Evolutionary conservation across 2,797 vertebrate genomes (phyloP).

Genomic region (Scolopax rusticola): DNA sequence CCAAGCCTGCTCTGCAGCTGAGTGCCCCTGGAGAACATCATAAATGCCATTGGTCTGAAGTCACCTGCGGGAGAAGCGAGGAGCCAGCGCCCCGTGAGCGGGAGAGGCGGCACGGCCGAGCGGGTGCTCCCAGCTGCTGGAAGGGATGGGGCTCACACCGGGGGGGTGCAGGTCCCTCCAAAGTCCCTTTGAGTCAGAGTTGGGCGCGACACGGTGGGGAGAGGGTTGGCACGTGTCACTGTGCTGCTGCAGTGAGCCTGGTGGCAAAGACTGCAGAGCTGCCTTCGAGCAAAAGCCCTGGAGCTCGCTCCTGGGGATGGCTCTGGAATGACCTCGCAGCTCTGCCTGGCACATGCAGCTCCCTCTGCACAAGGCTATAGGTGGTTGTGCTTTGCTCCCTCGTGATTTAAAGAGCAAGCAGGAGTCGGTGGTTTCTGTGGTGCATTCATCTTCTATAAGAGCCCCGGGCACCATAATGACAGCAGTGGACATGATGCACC

Average conservation of each 20-base stretch:
- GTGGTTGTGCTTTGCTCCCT: background rate
- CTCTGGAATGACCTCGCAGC: background rate
- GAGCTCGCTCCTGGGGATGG: background rate
- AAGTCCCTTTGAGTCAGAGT: background rate
- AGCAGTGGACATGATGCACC: background rate
- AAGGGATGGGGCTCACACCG: rapidly evolving
- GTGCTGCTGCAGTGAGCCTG: background rate
- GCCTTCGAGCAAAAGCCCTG: rapidly evolving
- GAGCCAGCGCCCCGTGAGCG: background rate
- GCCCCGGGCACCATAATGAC: background rate
- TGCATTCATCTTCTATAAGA: background rate
- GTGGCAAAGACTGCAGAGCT: background rate
- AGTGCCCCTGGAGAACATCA: constrained; percentile 18
- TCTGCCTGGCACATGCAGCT: background rate
- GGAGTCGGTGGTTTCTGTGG: background rate
- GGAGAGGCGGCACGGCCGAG: background rate
- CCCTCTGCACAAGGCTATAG: background rate
- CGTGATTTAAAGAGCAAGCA: background rate
- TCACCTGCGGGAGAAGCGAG: background rate
- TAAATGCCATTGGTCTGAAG: constrained; percentile 52
- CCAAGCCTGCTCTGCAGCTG: background rate
- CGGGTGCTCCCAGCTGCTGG: background rate
- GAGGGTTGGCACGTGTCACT: background rate
- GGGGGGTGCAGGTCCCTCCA: background rate
- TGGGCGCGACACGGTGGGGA: background rate